phyloP scores from a whole-genome alignment of 1,140 invertebrate species.

The Asobara japonica region DNA sequence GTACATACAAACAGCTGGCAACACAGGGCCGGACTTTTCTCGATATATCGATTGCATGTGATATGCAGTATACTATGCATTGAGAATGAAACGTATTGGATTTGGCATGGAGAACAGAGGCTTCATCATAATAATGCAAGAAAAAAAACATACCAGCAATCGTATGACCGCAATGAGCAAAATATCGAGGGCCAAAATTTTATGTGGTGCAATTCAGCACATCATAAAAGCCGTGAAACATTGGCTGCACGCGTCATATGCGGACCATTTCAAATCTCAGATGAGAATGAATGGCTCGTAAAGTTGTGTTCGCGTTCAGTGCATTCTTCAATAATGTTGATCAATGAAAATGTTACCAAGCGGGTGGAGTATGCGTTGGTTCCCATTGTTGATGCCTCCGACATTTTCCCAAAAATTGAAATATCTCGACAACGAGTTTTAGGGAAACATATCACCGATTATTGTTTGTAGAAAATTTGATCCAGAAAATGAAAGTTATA shows the following conservation, averaged over 20 bases:
- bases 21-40: background rate
- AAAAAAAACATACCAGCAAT: background rate
- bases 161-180: background rate
- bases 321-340: background rate
- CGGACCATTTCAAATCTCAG: background rate
- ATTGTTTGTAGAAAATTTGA: too few relatives aligned
- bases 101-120: slow-evolving; percentile 8
- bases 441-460: too few relatives aligned
- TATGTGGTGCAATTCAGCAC: background rate
- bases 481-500: too few relatives aligned
- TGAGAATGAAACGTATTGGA: background rate
- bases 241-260: background rate
- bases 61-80: background rate
- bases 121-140: background rate
- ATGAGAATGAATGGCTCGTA: background rate
- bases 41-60: background rate
- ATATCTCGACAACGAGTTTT: too few relatives aligned
- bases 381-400: too few relatives aligned
- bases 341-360: too few relatives aligned
- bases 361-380: too few relatives aligned
- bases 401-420: too few relatives aligned
- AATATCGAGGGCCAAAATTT: background rate
- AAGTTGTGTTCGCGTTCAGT: background rate
- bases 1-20: background rate
- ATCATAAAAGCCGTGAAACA: background rate